phyloP scores from a whole-genome alignment of 2,888 invertebrate species.

The Nesidiocoris tenuis region DNA sequence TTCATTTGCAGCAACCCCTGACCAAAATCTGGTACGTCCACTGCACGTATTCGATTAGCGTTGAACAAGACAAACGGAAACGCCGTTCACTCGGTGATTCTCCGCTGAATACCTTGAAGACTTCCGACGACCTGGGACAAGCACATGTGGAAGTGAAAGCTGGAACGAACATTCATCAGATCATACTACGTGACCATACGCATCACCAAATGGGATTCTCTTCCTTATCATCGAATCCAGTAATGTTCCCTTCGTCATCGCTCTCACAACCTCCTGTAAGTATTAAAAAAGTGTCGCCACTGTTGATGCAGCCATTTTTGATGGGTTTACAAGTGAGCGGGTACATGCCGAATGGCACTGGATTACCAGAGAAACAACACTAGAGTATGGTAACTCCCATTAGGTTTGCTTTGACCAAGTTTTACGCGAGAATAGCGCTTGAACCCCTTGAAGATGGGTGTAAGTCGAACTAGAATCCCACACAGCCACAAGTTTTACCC shows the following conservation, averaged over 20 bases:
- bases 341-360: too few species aligned
- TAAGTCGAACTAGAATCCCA: too few species aligned
- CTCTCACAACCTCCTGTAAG: neutral
- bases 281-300: too few species aligned
- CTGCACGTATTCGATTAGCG: constrained; percentile 44
- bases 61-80: neutral
- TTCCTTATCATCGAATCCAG: neutral
- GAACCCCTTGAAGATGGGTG: too few species aligned
- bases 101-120: neutral
- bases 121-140: neutral
- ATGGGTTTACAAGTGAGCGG: too few species aligned
- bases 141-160: constrained; percentile 27
- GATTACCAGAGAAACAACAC: too few species aligned
- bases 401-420: too few species aligned
- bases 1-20: constrained; percentile 34
- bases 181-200: constrained; percentile 19
- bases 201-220: neutral
- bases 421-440: too few species aligned
- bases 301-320: too few species aligned
- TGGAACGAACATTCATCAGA: constrained; percentile 40
- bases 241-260: neutral
- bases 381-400: too few species aligned
- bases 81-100: neutral
- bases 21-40: constrained; percentile 45
- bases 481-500: too few species aligned